A percentile compares a stretch with the other conserved stretches of the same genome.
phyloP scores from a whole-genome alignment of 2,888 invertebrate species.

The Pantelozetes paolii region DNA sequence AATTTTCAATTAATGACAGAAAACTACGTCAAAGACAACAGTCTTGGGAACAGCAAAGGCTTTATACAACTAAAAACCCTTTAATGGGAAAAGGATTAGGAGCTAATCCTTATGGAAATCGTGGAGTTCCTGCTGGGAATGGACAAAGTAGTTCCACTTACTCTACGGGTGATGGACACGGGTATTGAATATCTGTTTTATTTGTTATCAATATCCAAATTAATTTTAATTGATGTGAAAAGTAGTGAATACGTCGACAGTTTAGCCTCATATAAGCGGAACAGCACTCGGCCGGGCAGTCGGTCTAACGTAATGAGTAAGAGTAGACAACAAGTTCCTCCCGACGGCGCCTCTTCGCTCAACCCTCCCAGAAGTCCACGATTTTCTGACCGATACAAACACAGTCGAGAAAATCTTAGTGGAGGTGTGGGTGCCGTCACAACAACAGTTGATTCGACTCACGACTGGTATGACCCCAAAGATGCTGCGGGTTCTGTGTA shows the following conservation, averaged over 20 bases:
- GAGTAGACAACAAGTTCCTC: constrained; percentile 47
- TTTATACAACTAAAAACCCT: constrained; percentile 48
- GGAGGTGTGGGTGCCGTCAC: neutral
- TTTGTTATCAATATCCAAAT: neutral
- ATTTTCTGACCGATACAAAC: constrained; percentile 41
- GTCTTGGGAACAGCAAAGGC: constrained; percentile 48
- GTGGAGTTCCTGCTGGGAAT: constrained; percentile 46
- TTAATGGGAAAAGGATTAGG: constrained; percentile 47
- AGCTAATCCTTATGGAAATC: constrained; percentile 47
- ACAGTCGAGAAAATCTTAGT: constrained; percentile 8
- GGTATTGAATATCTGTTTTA: constrained; percentile 31
- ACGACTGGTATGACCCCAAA: constrained; percentile 39
- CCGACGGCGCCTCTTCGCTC: constrained; percentile 48
- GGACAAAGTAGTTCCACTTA: constrained; percentile 43
- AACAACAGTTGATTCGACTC: constrained; percentile 19
- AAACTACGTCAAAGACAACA: constrained; percentile 47
- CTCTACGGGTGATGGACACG: constrained; percentile 43
- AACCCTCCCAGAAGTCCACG: constrained; percentile 47
- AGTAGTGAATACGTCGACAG: constrained; percentile 42
- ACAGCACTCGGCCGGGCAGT: constrained; percentile 28
- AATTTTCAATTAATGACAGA: constrained; percentile 37
- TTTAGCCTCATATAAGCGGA: constrained; percentile 42
- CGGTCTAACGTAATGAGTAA: constrained; percentile 34
- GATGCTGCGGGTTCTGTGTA: constrained; percentile 32
- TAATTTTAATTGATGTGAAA: neutral